Base-by-base conservation (phyloP, 1,140 invertebrate species). In the Berghia stephanieae region DNA sequence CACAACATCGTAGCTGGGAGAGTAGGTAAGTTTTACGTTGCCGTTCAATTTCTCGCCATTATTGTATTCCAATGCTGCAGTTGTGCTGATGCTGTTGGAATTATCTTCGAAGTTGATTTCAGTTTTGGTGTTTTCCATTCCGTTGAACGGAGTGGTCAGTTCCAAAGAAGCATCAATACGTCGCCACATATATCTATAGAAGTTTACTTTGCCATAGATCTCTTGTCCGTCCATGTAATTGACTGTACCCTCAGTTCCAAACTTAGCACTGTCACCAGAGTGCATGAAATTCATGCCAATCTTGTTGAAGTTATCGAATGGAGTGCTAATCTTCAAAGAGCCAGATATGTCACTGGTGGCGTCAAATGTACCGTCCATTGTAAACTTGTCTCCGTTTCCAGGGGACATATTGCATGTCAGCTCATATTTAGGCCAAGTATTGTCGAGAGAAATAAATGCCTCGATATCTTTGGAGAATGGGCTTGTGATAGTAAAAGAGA, bases 61-160 rank as follows among this genome's bases (percentile, higher is more conserved):
- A 6, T 68, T 77, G 42, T 79, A 71, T 21, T 75, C 70, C 34
- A 83, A 46, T 31, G 78, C 72, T 5, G 72, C 76, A 5, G 71
- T 80, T 3, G 73, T 70, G 44, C 73, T 77, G 55, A 82, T 79
- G 44, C 70, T 78, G 24, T 69, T 75, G 3, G 24, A 10, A 34
- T 73, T 80, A 5, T 80, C 82, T 44, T 78, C 78, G 57, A 82
- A 80, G 16, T 70, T 66, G 60, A 83, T 67, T 44, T 57, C 75
- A 21, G 80, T 16, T 8, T 55, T 73, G 13, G 78, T 78, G 18
- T 78, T 31, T 34, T 79, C 69, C 24, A 60, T 63, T 24, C 66
- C 72, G n/a, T 36, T 36, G 31, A 66, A 74, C 0, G 82, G 82
- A 36, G 78, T 79, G 44, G 31, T 55, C 16, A 83, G 40, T 55